Conservation (phyloP, 2,888 invertebrate genomes). For the Malthinus seriepunctatus region DNA sequence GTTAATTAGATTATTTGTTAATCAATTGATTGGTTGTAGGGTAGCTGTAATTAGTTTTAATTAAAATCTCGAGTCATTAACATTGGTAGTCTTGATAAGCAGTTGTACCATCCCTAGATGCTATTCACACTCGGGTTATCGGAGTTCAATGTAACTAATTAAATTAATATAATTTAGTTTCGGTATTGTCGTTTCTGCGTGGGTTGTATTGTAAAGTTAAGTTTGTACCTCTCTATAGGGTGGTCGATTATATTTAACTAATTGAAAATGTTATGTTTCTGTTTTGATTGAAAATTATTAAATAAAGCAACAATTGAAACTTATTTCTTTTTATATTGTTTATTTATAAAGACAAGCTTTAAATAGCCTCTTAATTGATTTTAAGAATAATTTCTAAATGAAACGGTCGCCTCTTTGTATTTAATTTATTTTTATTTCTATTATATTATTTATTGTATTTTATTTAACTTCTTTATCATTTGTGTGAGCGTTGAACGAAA, state of each 20-base stretch:
- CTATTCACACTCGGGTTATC: slow-evolving; percentile 40
- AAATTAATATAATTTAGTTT: slow-evolving; percentile 40
- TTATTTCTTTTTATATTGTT: too few relatives aligned
- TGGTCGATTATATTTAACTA: slow-evolving; percentile 6
- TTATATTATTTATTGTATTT: slow-evolving; percentile 23
- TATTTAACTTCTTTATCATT: slow-evolving; percentile 24
- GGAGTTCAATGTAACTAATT: slow-evolving; percentile 43
- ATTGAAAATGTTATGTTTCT: slow-evolving; percentile 1
- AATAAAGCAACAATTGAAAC: slow-evolving; percentile 28
- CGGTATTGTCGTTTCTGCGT: slow-evolving; percentile 14
- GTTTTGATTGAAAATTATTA: slow-evolving; percentile 20
- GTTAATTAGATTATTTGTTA: slow-evolving; percentile 56
- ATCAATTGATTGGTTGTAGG: slow-evolving; percentile 55
- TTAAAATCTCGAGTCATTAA: slow-evolving; percentile 72
- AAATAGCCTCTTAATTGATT: too few relatives aligned
- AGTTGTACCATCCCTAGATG: slow-evolving; percentile 48
- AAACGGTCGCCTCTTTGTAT: slow-evolving; percentile 21
- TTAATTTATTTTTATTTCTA: slow-evolving; percentile 11
- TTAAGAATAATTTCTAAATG: slow-evolving; percentile 31
- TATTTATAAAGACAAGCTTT: too few relatives aligned
- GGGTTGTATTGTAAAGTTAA: slow-evolving; percentile 9
- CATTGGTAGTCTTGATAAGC: slow-evolving; percentile 61
- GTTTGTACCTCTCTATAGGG: slow-evolving; percentile 6
- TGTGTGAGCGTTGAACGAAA: slow-evolving; percentile 21
- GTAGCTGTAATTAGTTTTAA: slow-evolving; percentile 60